Evolutionary conservation across 2,797 vertebrate species (phyloP).

Genomic region (Aselliscus stoliczkanus): DNA sequence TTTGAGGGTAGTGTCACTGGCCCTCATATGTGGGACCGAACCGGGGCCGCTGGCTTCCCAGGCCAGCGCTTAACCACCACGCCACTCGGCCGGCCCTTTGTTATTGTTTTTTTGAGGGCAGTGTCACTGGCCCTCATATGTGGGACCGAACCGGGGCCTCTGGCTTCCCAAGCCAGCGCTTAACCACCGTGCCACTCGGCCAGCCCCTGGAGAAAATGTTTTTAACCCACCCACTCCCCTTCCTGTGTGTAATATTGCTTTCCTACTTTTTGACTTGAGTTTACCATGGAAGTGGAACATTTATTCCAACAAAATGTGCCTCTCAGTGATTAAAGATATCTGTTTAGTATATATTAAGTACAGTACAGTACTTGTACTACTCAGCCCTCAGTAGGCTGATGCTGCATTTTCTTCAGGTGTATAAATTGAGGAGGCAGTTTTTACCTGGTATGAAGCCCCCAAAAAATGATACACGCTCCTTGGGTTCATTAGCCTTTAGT

Average conservation of each 20-base stretch:
- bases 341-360: neutral
- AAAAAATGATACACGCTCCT: neutral
- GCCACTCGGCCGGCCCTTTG: no score
- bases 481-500: neutral
- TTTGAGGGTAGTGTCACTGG: no score
- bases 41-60: no score
- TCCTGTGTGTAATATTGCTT: neutral
- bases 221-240: neutral
- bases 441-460: neutral
- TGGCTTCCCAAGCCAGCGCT: no score
- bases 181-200: no score
- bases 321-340: neutral
- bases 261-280: constrained; percentile 12
- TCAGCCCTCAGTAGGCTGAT: neutral
- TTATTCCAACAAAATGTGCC: constrained; percentile 17
- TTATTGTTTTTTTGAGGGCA: no score
- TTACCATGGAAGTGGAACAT: constrained; percentile 5
- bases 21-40: no score
- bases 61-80: no score
- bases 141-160: no score
- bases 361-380: neutral
- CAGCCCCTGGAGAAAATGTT: no score
- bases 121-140: no score
- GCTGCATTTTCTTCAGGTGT: neutral
- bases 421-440: neutral